Percentiles rank a stretch among this genome's conserved stretches.
phyloP scores from a whole-genome alignment of 35 echinoderm and acorn worm species.

The Strongylocentrotus purpuratus region DNA sequence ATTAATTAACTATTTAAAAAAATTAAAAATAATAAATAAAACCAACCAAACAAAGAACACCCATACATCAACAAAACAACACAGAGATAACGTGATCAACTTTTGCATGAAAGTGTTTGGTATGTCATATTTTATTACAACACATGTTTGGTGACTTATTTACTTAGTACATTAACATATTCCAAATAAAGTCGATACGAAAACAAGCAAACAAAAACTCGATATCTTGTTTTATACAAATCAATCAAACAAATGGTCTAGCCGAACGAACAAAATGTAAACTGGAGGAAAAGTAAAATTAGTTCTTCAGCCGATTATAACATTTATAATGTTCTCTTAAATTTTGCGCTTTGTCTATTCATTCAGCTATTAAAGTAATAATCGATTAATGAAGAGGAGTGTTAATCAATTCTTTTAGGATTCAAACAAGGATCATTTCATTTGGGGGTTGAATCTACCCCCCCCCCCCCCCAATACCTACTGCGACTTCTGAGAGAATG shows the following conservation, averaged over 20 bases:
- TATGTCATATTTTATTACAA: neutral
- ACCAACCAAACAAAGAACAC: too few relatives aligned
- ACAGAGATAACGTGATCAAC: neutral
- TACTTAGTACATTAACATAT: neutral
- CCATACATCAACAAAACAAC: neutral
- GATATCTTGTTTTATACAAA: neutral
- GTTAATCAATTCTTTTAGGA: too few relatives aligned
- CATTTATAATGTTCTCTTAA: neutral
- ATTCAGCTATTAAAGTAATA: too few relatives aligned
- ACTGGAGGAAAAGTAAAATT: neutral
- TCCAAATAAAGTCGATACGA: neutral
- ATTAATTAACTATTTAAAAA: too few relatives aligned
- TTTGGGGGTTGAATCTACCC: too few relatives aligned
- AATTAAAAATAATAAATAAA: too few relatives aligned
- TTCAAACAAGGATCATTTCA: too few relatives aligned
- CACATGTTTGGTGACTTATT: neutral
- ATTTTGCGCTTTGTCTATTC: too few relatives aligned
- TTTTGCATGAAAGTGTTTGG: slow-evolving; percentile 1
- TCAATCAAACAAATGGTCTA: neutral
- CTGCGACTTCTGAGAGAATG: too few relatives aligned
- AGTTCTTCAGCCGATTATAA: neutral
- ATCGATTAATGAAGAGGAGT: too few relatives aligned
- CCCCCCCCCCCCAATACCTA: too few relatives aligned
- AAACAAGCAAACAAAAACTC: neutral
- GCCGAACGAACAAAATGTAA: neutral